phyloP scores from a whole-genome alignment of 2,888 invertebrate genomes.

The Erebia ligea region DNA sequence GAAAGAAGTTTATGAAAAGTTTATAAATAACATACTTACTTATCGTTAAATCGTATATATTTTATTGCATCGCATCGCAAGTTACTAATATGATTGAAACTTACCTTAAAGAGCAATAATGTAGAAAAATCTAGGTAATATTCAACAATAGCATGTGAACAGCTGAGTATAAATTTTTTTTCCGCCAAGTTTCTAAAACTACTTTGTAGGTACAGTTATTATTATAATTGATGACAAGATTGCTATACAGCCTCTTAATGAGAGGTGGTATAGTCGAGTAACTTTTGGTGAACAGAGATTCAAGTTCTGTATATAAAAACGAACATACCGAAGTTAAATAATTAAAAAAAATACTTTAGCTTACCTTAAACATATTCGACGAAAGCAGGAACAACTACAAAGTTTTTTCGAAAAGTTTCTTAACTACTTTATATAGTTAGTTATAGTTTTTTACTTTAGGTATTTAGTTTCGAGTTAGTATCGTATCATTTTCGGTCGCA shows the following conservation, averaged over 20 bases:
- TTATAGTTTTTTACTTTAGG: conserved; percentile 51
- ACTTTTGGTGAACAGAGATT: background rate
- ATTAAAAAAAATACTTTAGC: conserved; percentile 36
- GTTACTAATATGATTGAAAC: no score
- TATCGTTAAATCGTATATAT: no score
- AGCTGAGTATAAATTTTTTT: background rate
- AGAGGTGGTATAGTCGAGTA: background rate
- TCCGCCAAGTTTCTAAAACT: background rate
- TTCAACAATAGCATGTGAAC: background rate
- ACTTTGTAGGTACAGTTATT: background rate
- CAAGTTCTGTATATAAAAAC: background rate
- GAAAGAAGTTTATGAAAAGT: no score
- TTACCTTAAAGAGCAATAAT: no score
- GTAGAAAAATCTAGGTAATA: no score
- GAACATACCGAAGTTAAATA: background rate
- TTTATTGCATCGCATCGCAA: no score
- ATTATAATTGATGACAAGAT: background rate
- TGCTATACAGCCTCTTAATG: no score
- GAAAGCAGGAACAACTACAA: conserved; percentile 48
- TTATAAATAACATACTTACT: no score
- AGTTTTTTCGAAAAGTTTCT: conserved; percentile 35
- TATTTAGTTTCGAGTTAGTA: conserved; percentile 41
- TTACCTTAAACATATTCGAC: conserved; percentile 55
- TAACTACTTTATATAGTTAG: conserved; percentile 49
- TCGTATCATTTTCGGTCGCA: conserved; percentile 48